Evolutionary conservation across 37 sponge, comb jelly and placozoan genomes (phyloP), one percentile per base, ranked within the genome.

Genomic region (Amphimedon queenslandica): DNA sequence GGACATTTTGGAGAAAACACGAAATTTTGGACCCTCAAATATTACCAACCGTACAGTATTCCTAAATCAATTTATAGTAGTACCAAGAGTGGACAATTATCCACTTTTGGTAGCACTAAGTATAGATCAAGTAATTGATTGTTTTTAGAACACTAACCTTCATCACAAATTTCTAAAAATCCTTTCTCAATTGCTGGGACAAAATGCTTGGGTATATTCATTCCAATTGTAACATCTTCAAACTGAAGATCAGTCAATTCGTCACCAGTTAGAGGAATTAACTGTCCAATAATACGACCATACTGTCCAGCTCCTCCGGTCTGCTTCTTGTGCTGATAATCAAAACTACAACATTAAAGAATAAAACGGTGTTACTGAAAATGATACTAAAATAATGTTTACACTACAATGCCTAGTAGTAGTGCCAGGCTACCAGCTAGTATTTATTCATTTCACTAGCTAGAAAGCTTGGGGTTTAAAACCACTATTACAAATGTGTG

Each of bases 261-360:
- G 18, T 94, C 88, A 27, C 77, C 96, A 1, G 64, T 67, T 30
- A 96, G 74, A 2, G 96, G 94, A 77, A 71, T 67, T 31, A 98
- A 69, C 8, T 56, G 63, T n/a, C 96, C 99, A 24, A 89, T 92
- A 34, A 92, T 72, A 4, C 93, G 72, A 11, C 91, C 99, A 80
- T 76, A 98, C 86, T 98, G 99, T 23, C 99, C 99, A 21, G 93
- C 87, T 30, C 99, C 99, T 43, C 99, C 99, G 55, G 74, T 86
- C 86, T 98, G 99, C 84, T 92, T 92, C 91, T 98, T 98, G 75
- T 98, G 96, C 37, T 86, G 55, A 32, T 95, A 91, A 37, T 92
- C 90, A 82, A 92, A 98, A 57, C 95, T 94, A 80, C 13, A 79
- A 3, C 4, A 0, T 23, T 41, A 40, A 47, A 18, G 53, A 23